These are phyloP conservation scores for Malurus leucopterus DNA, from an alignment of 2,797 vertebrate genomes.

Conservation along the genomic window DNA sequence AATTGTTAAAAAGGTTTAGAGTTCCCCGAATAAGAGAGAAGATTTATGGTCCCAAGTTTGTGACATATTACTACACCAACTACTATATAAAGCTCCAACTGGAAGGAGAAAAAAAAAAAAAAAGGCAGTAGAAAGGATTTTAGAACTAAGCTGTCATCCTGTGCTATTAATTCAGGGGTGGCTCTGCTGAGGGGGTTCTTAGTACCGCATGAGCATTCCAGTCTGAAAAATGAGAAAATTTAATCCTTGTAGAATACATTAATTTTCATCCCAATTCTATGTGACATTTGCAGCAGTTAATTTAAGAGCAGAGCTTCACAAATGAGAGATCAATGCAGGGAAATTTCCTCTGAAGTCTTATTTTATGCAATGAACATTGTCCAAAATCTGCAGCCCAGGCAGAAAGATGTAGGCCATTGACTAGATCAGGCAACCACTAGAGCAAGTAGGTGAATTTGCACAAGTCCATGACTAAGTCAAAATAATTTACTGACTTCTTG, in stretches of 20 bases:
- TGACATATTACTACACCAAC: background rate
- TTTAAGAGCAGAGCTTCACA: slow-evolving; percentile 4
- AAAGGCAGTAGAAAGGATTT: background rate
- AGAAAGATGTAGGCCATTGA: background rate
- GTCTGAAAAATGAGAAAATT: slow-evolving; percentile 29
- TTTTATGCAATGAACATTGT: background rate
- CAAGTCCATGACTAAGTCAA: background rate
- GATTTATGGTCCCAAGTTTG: background rate
- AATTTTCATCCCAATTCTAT: slow-evolving; percentile 13
- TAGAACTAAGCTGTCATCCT: slow-evolving; percentile 9
- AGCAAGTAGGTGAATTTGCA: background rate
- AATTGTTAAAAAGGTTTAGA: background rate
- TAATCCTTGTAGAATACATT: slow-evolving; percentile 30
- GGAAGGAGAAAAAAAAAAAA: accelerated
- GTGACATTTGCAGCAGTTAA: slow-evolving; percentile 13
- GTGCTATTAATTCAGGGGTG: background rate
- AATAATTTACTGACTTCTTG: background rate
- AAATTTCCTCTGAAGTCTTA: background rate
- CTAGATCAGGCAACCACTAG: background rate
- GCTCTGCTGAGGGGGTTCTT: background rate
- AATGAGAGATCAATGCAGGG: background rate
- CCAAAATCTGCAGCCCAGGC: background rate
- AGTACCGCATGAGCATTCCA: background rate
- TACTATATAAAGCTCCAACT: background rate
- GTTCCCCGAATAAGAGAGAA: background rate